Evolutionary conservation across 1,140 invertebrate genomes (phyloP).

Genomic region (Trichogramma pretiosum): DNA sequence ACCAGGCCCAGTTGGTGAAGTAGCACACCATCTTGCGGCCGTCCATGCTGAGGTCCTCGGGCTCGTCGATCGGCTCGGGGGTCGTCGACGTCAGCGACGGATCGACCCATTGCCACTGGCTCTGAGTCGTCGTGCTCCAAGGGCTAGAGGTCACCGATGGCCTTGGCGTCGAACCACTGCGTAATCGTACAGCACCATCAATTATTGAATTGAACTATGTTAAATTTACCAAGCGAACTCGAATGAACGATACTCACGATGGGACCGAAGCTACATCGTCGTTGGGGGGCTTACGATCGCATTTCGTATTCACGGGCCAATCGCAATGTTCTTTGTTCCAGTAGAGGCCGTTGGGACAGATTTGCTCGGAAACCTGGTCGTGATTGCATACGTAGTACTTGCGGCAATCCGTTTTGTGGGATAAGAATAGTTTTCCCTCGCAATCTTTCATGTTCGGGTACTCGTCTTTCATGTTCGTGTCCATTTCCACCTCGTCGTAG

Average conservation of each 20-base stretch:
- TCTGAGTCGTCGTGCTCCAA: too few species aligned
- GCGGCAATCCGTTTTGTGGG: slow-evolving; percentile 60
- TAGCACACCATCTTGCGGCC: slow-evolving; percentile 61
- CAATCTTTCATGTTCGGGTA: slow-evolving; percentile 39
- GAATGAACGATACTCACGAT: not conserved
- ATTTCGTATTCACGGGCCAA: slow-evolving; percentile 63
- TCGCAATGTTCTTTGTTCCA: slow-evolving; percentile 76
- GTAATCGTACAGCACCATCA: too few species aligned
- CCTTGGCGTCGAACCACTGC: not conserved
- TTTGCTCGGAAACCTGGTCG: slow-evolving; percentile 54
- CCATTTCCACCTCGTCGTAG: not conserved
- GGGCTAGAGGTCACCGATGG: not conserved
- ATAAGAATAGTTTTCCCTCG: slow-evolving; percentile 49
- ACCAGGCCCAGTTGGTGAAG: slow-evolving; percentile 69
- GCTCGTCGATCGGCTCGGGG: not conserved
- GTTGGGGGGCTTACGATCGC: slow-evolving; percentile 27
- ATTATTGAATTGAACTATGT: not conserved
- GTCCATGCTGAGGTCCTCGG: slow-evolving; percentile 2
- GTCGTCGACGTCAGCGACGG: not conserved
- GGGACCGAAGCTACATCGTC: not conserved
- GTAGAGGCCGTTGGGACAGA: slow-evolving; percentile 60
- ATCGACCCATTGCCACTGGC: not conserved
- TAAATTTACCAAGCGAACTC: too few species aligned
- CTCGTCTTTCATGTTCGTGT: not conserved
- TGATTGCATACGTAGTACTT: slow-evolving; percentile 76